Evolutionary conservation across 2,113 vertebrate genomes (phyloP).

Genomic region (Brachyhypopomus occidentalis): DNA sequence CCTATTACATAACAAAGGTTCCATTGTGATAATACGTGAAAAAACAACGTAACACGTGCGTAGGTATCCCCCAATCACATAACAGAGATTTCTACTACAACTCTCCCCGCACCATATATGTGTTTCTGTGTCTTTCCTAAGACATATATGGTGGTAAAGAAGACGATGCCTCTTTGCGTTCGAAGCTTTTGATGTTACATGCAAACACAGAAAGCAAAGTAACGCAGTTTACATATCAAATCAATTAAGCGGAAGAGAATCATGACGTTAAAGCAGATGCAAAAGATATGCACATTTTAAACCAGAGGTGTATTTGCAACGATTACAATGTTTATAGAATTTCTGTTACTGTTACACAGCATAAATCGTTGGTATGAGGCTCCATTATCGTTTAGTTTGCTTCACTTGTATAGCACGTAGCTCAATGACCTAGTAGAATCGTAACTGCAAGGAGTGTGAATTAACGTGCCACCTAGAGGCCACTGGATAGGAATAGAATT

Average conservation of each 20-base stretch:
- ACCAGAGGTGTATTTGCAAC: background rate
- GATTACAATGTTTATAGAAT: too few relatives aligned
- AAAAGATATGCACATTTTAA: background rate
- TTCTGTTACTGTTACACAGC: too few relatives aligned
- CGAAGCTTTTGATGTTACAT: background rate
- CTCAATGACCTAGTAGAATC: too few relatives aligned
- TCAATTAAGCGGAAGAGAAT: background rate
- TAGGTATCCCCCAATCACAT: slow-evolving; percentile 49
- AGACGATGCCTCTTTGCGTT: too few relatives aligned
- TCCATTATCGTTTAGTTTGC: too few relatives aligned
- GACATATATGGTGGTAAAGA: background rate
- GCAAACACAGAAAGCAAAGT: background rate
- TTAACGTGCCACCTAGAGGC: slow-evolving; percentile 72
- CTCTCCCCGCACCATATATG: too few relatives aligned
- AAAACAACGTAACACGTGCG: slow-evolving; percentile 62
- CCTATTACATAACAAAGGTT: slow-evolving; percentile 44
- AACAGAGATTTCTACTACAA: background rate
- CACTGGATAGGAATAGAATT: background rate
- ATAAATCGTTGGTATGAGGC: too few relatives aligned
- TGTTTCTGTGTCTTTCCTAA: background rate
- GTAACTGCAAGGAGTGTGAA: slow-evolving; percentile 6
- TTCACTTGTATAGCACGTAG: too few relatives aligned
- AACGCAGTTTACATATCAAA: too few relatives aligned
- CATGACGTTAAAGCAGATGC: too few relatives aligned
- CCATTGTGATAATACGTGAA: background rate